Evolutionary conservation across 2,113 vertebrate species (phyloP), one percentile per base, ranked within the genome.

Genomic region (Vimba vimba): DNA sequence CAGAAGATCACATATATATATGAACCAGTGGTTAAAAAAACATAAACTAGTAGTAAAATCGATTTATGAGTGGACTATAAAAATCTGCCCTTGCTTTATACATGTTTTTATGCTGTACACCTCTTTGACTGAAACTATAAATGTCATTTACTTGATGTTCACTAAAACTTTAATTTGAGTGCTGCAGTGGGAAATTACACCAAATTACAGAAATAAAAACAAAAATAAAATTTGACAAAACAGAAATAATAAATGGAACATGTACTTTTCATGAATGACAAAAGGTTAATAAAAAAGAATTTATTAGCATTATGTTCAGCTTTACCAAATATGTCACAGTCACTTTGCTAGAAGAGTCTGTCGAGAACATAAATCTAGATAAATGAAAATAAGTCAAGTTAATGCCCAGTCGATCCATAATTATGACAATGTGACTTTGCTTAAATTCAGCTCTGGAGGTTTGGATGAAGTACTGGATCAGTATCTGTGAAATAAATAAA

Each of bases 391-490:
- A 69, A 71, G 33, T 43, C 9, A 23, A 71, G 36, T 71, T 43
- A n/a, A 71, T 39, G 9, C 4, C 1, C 36, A 69, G 9, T 71
- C 9, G 21, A 25, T 25, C 69, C 5, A 71, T 23, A n/a, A n/a
- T n/a, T n/a, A 45, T n/a, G 2, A 13, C 69, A 13, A 45, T 73
- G 36, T 43, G 68, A 4, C 4, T 71, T 6, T 43, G 6, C 4
- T 21, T 47, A 36, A 45, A 25, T 47, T 74, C 23, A 71, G 5
- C 33, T 39, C 66, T 45, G 12, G 27, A 64, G 23, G 57, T 87
- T 47, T 79, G 27, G n/a, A 30, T 50, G 68, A 43, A 52, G 55
- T 4, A 60, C 55, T 68, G 45, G 60, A 82, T 87, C 80, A 87
- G 47, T 23, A 23, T 39, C 86, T 87, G 83, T 76, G 17, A 74